Evolutionary conservation across 2,888 invertebrate species (phyloP).

Genomic region (Lobophora halterata): DNA sequence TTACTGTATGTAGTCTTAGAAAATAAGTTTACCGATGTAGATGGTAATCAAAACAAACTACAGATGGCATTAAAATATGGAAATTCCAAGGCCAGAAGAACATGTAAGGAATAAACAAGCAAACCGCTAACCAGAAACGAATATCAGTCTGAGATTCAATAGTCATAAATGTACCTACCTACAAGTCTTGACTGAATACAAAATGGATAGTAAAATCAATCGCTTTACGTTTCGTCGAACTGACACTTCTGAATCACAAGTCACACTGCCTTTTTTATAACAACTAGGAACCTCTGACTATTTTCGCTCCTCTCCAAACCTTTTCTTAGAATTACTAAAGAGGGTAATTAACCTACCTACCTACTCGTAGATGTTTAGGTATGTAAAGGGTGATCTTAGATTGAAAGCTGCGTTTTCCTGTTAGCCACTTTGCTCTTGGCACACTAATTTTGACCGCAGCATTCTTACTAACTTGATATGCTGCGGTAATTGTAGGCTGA

Average conservation of each 20-base stretch:
- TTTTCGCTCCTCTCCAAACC: conserved; percentile 7
- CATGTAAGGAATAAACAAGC: not conserved
- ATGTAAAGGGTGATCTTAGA: conserved; percentile 22
- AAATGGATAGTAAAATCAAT: conserved; percentile 5
- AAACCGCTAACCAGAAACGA: not conserved
- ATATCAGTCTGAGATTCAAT: conserved; percentile 10
- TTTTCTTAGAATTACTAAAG: conserved; percentile 14
- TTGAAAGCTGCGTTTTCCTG: conserved; percentile 29
- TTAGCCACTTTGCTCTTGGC: conserved; percentile 18
- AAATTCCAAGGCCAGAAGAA: too few relatives aligned
- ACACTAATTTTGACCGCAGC: conserved; percentile 27
- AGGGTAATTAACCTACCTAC: not conserved
- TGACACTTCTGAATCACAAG: conserved; percentile 19
- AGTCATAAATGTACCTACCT: conserved; percentile 13
- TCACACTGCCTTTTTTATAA: conserved; percentile 13
- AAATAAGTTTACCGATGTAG: too few relatives aligned
- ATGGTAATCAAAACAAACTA: too few relatives aligned
- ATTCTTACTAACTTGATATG: conserved; percentile 29
- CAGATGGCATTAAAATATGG: too few relatives aligned
- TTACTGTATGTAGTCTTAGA: too few relatives aligned
- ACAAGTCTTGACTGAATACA: conserved; percentile 7
- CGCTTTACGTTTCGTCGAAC: conserved; percentile 14
- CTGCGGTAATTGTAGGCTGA: conserved; percentile 21
- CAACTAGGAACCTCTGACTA: too few relatives aligned
- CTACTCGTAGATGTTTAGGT: conserved; percentile 9